phyloP scores from a whole-genome alignment of 2,113 vertebrate species.

The Taurulus bubalis region DNA sequence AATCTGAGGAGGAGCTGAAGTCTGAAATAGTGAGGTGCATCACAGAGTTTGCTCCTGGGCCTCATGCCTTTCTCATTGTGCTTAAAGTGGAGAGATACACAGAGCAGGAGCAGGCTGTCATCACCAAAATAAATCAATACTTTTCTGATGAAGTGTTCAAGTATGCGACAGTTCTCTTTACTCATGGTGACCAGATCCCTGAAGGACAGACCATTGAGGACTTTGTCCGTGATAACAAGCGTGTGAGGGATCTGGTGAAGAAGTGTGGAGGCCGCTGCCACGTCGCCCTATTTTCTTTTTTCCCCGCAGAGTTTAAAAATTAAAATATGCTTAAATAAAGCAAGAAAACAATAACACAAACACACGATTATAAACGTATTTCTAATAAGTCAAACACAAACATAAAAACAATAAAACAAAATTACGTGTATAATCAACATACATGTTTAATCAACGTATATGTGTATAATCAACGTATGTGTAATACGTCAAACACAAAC shows the following conservation, averaged over 20 bases:
- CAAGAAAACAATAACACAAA: no score
- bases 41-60: constrained; percentile 1
- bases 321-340: rapidly evolving
- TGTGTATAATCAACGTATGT: no score
- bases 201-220: no score
- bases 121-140: background rate
- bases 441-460: no score
- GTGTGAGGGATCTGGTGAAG: background rate
- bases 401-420: no score
- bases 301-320: no score
- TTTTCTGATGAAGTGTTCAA: background rate
- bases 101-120: background rate
- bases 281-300: no score
- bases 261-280: constrained; percentile 6
- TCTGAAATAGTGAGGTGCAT: background rate
- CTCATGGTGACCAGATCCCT: background rate
- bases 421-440: no score
- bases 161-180: background rate
- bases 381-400: no score
- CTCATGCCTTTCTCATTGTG: constrained; percentile 7
- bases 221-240: no score
- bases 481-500: no score
- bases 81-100: background rate
- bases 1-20: background rate
- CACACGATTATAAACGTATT: no score